Evolutionary conservation across 2,797 vertebrate species (phyloP).

Genomic region (Muscicapa comitata): DNA sequence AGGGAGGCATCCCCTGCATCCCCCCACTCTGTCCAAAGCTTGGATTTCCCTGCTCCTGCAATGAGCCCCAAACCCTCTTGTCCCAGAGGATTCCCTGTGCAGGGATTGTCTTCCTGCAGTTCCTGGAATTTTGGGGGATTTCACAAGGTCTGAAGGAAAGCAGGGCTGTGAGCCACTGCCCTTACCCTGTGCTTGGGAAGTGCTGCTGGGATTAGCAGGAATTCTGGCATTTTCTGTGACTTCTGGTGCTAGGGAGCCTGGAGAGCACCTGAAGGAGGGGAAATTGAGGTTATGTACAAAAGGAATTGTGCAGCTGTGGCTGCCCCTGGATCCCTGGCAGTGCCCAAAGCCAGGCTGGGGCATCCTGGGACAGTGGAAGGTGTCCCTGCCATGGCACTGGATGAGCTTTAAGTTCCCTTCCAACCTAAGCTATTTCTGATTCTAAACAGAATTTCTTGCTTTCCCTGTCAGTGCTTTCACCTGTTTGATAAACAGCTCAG

Average conservation of each 20-base stretch:
- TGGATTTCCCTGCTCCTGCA: too few species aligned
- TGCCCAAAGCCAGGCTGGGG: neutral
- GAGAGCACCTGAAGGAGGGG: neutral
- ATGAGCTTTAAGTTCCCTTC: fast-evolving
- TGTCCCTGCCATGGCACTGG: neutral
- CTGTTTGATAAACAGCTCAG: neutral
- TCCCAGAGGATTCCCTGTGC: neutral
- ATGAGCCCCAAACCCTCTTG: neutral
- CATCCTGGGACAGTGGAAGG: neutral
- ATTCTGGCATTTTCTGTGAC: fast-evolving
- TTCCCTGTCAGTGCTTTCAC: neutral
- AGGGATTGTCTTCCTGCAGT: neutral
- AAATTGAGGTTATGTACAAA: fast-evolving
- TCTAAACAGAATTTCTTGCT: neutral
- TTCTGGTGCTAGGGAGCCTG: neutral
- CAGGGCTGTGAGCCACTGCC: neutral
- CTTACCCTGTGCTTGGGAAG: fast-evolving
- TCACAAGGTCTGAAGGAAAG: fast-evolving
- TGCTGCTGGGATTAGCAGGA: neutral
- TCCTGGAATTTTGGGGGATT: fast-evolving
- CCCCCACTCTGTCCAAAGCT: too few species aligned
- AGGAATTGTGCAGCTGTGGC: neutral
- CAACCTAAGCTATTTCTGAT: neutral
- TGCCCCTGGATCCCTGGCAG: neutral
- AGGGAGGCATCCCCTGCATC: too few species aligned